phyloP scores from a whole-genome alignment of 1,140 invertebrate genomes.

The Drosophila jambulina region DNA sequence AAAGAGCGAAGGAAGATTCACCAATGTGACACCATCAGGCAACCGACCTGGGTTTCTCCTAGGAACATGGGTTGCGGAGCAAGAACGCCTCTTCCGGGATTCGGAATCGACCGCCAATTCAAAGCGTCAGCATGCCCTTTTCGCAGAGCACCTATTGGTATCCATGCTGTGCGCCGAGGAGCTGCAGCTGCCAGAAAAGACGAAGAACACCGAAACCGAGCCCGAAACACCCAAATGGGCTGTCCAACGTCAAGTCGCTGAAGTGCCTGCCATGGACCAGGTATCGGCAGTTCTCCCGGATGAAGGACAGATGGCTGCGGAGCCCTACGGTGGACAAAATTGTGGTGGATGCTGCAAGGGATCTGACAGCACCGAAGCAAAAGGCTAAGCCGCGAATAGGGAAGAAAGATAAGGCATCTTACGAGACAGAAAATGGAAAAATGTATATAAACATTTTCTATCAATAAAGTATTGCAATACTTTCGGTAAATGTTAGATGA shows the following conservation, averaged over 20 bases:
- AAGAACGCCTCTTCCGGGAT: slow-evolving; percentile 4
- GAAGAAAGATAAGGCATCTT: too few relatives aligned
- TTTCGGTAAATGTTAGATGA: not conserved
- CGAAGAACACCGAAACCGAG: not conserved
- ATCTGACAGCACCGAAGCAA: not conserved
- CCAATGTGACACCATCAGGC: too few relatives aligned
- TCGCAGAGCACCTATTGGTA: slow-evolving; percentile 59
- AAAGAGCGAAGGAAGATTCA: not conserved
- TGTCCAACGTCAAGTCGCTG: not conserved
- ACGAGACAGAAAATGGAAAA: not conserved
- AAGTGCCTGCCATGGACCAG: not conserved
- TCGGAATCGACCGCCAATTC: not conserved
- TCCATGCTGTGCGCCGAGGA: slow-evolving; percentile 64
- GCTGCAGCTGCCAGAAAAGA: slow-evolving; percentile 17
- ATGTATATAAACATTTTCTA: not conserved
- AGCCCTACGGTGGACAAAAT: not conserved
- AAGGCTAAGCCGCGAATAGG: not conserved
- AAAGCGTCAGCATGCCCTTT: slow-evolving; percentile 34
- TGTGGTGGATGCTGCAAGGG: not conserved
- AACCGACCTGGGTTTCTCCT: slow-evolving; percentile 27
- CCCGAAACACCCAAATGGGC: not conserved
- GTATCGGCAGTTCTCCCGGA: not conserved
- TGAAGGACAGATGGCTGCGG: not conserved
- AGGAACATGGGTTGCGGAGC: slow-evolving; percentile 27
- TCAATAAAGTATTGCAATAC: not conserved